Evolutionary conservation across 2,113 vertebrate species (phyloP).

Genomic region (Emydura subglobosa): DNA sequence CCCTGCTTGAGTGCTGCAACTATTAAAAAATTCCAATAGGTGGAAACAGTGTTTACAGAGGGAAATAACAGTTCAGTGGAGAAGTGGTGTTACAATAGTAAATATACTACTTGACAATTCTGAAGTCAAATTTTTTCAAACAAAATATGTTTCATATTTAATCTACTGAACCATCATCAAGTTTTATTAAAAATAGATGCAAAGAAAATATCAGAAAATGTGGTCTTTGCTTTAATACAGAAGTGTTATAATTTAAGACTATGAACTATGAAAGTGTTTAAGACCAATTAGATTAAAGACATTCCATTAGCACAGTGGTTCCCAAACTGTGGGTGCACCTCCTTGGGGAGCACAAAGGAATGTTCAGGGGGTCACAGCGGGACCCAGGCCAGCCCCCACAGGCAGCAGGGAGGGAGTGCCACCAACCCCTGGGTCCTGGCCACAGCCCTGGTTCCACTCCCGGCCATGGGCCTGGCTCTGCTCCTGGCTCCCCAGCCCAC

Average conservation of each 20-base stretch:
- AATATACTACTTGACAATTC: neutral
- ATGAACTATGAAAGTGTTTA: neutral
- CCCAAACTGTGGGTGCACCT: too few relatives aligned
- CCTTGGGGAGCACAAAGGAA: too few relatives aligned
- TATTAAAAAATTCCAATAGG: neutral
- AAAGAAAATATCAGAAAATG: neutral
- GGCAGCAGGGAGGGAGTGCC: too few relatives aligned
- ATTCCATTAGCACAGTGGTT: neutral
- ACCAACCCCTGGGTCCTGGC: too few relatives aligned
- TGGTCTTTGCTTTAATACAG: neutral
- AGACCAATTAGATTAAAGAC: neutral
- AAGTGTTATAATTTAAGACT: neutral
- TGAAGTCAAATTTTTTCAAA: neutral
- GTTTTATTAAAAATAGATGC: neutral
- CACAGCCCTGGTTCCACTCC: too few relatives aligned
- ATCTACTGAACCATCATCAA: neutral
- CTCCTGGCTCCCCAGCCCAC: too few relatives aligned
- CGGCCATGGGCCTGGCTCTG: too few relatives aligned
- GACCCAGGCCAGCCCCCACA: too few relatives aligned
- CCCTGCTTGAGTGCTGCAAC: neutral
- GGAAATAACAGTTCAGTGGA: constrained; percentile 1
- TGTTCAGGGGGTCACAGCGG: too few relatives aligned
- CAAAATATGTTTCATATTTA: neutral
- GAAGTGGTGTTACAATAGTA: neutral
- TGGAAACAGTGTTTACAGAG: neutral